Percentiles rank a stretch among this genome's conserved stretches.
phyloP scores from a whole-genome alignment of 2,888 invertebrate genomes.

The Pristionchus mayeri region DNA sequence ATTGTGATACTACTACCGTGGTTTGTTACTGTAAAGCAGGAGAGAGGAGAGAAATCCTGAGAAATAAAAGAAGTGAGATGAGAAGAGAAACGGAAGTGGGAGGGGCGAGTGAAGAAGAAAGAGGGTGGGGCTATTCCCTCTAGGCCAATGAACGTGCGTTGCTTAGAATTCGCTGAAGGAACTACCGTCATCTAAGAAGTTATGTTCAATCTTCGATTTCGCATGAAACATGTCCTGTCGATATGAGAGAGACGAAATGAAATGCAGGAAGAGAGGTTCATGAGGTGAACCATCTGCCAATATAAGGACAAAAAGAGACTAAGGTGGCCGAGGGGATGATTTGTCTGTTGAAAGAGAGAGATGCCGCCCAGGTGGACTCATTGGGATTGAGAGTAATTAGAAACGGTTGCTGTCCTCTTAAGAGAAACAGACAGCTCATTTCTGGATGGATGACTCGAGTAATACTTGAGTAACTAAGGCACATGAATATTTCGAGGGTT shows the following conservation, averaged over 20 bases:
- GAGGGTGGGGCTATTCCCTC: conserved; percentile 36
- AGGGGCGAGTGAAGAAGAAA: not conserved
- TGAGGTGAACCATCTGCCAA: conserved; percentile 34
- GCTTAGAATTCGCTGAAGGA: conserved; percentile 10
- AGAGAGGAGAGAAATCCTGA: not conserved
- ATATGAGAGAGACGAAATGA: not conserved
- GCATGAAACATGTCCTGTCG: not conserved
- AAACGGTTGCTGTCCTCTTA: not conserved
- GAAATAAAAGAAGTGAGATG: not conserved
- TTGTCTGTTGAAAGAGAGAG: conserved; percentile 28
- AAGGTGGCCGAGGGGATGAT: not conserved
- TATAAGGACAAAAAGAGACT: conserved; percentile 12
- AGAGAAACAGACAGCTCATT: not conserved
- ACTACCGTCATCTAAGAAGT: conserved; percentile 33
- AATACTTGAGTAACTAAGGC: conserved; percentile 30
- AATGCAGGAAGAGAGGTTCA: not conserved
- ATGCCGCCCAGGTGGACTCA: conserved; percentile 35
- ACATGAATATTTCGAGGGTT: not conserved
- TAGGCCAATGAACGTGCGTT: conserved; percentile 34
- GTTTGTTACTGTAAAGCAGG: not conserved
- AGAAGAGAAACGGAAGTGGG: not conserved
- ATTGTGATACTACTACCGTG: too few relatives aligned
- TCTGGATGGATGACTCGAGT: conserved; percentile 11
- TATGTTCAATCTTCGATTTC: not conserved
- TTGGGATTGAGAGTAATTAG: conserved; percentile 19